phyloP scores from a whole-genome alignment of 2,888 invertebrate species.

The Archips crataeganus region DNA sequence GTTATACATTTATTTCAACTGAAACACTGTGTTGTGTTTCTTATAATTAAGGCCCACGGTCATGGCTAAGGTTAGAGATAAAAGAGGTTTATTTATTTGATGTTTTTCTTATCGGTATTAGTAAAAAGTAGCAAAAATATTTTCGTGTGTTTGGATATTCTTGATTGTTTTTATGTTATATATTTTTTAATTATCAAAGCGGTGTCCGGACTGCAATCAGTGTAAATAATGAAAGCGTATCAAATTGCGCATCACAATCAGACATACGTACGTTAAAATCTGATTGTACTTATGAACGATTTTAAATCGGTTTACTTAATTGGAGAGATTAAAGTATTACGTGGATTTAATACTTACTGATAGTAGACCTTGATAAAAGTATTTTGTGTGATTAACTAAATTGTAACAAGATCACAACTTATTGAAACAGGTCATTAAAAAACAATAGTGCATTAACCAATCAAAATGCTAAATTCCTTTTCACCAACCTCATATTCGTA shows the following conservation, averaged over 20 bases:
- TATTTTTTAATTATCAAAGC: not conserved
- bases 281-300: constrained; percentile 17
- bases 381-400: not conserved
- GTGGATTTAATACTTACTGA: not conserved
- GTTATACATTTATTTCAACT: no score
- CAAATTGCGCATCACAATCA: constrained; percentile 8
- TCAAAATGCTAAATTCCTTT: not conserved
- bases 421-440: constrained; percentile 2
- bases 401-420: not conserved
- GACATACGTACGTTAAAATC: constrained; percentile 11
- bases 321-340: constrained; percentile 9
- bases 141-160: not conserved
- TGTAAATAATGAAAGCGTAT: not conserved
- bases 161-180: not conserved
- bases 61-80: no score
- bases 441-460: not conserved
- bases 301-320: constrained; percentile 8
- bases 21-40: no score
- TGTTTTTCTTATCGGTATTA: no score
- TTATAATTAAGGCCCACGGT: no score
- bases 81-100: no score
- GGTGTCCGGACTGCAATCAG: not conserved
- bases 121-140: not conserved
- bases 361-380: not conserved
- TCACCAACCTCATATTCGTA: no score